Percentiles rank a stretch among this genome's conserved stretches.
These are phyloP conservation scores for Acanthoscelides obtectus DNA, from an alignment of 2,888 invertebrate species.

Conservation along the genomic window DNA sequence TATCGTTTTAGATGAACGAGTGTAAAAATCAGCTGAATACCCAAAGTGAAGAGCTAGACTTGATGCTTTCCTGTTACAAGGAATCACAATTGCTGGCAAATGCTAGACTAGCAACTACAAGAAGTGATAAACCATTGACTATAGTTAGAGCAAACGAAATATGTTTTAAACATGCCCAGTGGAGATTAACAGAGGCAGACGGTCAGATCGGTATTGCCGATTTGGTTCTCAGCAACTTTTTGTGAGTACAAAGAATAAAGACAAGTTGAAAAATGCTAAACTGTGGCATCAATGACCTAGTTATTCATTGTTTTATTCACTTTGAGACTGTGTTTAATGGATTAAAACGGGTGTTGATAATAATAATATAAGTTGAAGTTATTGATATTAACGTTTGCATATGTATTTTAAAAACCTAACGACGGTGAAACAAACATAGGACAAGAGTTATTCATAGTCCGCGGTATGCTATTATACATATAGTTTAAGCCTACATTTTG, in stretches of 20 bases:
- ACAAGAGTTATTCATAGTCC: no score
- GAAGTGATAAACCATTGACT: constrained; percentile 67
- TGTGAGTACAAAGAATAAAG: constrained; percentile 52
- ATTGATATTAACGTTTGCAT: background rate
- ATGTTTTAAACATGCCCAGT: constrained; percentile 97
- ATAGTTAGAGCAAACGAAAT: constrained; percentile 88
- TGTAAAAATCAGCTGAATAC: constrained; percentile 85
- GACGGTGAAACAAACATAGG: background rate
- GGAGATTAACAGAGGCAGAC: constrained; percentile 96
- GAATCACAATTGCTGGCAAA: constrained; percentile 64
- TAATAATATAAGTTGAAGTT: constrained; percentile 1
- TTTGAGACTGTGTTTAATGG: no score
- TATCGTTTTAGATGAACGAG: constrained; percentile 69
- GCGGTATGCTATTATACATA: no score
- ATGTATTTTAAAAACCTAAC: no score
- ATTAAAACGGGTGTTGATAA: no score
- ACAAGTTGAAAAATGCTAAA: background rate
- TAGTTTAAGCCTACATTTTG: no score
- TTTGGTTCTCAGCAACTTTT: constrained; percentile 89
- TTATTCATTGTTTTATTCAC: background rate
- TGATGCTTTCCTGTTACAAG: constrained; percentile 91
- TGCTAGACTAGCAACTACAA: constrained; percentile 58
- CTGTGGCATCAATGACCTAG: background rate
- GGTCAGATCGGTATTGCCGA: constrained; percentile 98
- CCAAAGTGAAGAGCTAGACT: constrained; percentile 89